Base-by-base conservation (phyloP, 2,888 invertebrate species). In the Cryptosula pallasiana region DNA sequence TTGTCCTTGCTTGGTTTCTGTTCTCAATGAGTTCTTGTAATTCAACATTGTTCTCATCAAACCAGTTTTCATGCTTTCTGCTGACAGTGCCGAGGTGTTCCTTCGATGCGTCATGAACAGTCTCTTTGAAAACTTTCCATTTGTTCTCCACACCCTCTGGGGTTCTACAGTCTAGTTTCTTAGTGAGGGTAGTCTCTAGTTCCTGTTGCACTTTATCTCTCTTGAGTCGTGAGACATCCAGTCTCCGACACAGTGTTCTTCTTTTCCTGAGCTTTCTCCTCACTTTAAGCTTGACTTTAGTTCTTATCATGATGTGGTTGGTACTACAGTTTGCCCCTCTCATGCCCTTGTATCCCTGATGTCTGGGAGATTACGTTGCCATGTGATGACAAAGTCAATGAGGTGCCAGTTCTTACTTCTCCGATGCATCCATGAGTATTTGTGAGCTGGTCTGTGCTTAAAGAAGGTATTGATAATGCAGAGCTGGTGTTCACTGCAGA, bases 391-490 rank as follows among this genome's bases (percentile, higher is more conserved):
- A 63, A 29, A 13, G 27, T 63, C 32, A 27, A 13, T 63, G n/a
- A 32, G 63, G 27, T 32, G 32, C 63, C 32, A 63, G 32, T 32
- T 20, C 27, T 63, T 63, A 27, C 34, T 63, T 63, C 34, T 63
- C 5, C 3, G 32, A 27, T 63, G 63, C 63, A 63, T 63, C 34
- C 27, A 63, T 63, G 63, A 63, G 27, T 63, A 29, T 63, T 32
- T 63, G 32, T 25, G 32, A 32, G 63, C 32, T 32, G 32, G 32
- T 63, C 23, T 34, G 27, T 57, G 72, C 20, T 45, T 3, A 29
- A 69, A 70, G 23, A 72, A 23, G 36, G 69, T 63, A 25, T 72
- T 72, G 32, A 69, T 72, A 55, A 72, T 72, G 29, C 23, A n/a
- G n/a, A n/a, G n/a, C n/a, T n/a, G 23, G 32, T 72, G 72, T 23